Evolutionary conservation across 2,888 invertebrate species (phyloP), one percentile per base, ranked within the genome.

Genomic region (Neria commutata): DNA sequence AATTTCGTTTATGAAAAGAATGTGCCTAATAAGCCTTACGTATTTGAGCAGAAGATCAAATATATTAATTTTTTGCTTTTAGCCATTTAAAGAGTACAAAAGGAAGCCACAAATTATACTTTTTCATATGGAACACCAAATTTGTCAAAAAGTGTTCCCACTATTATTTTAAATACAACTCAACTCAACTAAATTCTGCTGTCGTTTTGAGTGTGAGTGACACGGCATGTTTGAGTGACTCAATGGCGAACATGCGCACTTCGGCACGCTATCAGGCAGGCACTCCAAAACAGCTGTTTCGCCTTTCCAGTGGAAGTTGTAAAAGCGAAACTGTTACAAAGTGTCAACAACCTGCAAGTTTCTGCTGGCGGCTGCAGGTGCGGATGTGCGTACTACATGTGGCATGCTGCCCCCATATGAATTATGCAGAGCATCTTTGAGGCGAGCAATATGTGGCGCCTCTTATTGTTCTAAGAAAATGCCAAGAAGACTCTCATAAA

Each of bases 301-400:
- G n/a, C 37, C 6, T 8, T 8, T 37, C 37, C 37, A 37, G 14
- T 37, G 42, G 42, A 17, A 42, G 14, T 42, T 42, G 42, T 37
- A n/a, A 46, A 25, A 26, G 48, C 2, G 49, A 55, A 64, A 60
- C 51, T 61, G 59, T 60, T 55, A 61, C 57, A 57, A 56, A 58
- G 58, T 59, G 64, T 64, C 61, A 64, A 60, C 64, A 61, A 59
- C 61, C 61, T 61, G 53, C 45, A 37, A 26, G 11, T n/a, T n/a
- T n/a, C n/a, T n/a, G n/a, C n/a, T n/a, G n/a, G n/a, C n/a, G n/a
- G n/a, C n/a, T n/a, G n/a, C n/a, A n/a, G n/a, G n/a, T n/a, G 21
- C n/a, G 4, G n/a, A 21, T 34, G 17, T 2, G 3, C 21, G 14
- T 16, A 25, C 11, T 14, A 3, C 25, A 26, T n/a, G 42, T 21